A percentile compares a stretch with the other conserved stretches of the same genome.
phyloP scores from a whole-genome alignment of 2,888 invertebrate genomes.

The Cacoxenus indagator region DNA sequence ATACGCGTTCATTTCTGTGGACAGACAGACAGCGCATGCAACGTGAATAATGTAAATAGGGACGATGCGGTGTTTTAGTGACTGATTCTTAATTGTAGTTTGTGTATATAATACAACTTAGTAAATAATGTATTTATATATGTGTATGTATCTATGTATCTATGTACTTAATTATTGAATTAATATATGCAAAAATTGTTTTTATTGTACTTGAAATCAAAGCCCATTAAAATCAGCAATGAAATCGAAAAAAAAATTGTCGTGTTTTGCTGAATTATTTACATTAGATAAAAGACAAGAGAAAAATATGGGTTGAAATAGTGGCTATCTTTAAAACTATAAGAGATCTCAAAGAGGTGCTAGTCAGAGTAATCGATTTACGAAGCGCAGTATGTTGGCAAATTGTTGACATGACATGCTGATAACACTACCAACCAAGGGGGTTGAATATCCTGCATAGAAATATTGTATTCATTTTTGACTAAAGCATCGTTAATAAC shows the following conservation, averaged over 20 bases:
- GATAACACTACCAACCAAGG: too few relatives aligned
- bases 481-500: too few relatives aligned
- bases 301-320: too few relatives aligned
- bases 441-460: too few relatives aligned
- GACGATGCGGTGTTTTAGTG: constrained; percentile 60
- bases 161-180: background rate
- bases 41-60: constrained; percentile 51
- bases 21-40: constrained; percentile 42
- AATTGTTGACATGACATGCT: too few relatives aligned
- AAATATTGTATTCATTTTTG: too few relatives aligned
- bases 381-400: too few relatives aligned
- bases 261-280: too few relatives aligned
- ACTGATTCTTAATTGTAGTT: constrained; percentile 61
- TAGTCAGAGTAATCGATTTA: too few relatives aligned
- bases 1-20: constrained; percentile 27
- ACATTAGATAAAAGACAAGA: too few relatives aligned
- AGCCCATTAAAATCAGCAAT: constrained; percentile 12
- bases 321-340: too few relatives aligned
- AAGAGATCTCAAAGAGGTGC: too few relatives aligned
- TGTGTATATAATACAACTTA: constrained; percentile 62
- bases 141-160: background rate
- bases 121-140: constrained; percentile 59
- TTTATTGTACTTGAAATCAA: constrained; percentile 7
- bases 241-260: background rate
- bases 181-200: constrained; percentile 16